These are phyloP conservation scores for Troides aeacus DNA, from an alignment of 2,888 invertebrate genomes.

Conservation along the genomic window DNA sequence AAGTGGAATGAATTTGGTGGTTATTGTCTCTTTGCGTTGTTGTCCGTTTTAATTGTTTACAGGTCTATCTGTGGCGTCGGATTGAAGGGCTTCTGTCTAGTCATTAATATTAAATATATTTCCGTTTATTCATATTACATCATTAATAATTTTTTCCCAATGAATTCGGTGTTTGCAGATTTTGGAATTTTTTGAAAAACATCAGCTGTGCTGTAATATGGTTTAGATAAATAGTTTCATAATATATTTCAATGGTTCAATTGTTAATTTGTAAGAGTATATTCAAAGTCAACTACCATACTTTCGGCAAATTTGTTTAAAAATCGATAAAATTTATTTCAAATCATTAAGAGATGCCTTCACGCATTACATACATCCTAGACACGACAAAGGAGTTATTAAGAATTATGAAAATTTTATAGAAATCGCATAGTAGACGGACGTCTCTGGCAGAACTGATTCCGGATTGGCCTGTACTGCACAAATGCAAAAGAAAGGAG, in stretches of 20 bases:
- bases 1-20: slow-evolving; percentile 77
- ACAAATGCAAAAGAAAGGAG: slow-evolving; percentile 91
- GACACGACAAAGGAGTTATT: slow-evolving; percentile 37
- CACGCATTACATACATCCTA: slow-evolving; percentile 9
- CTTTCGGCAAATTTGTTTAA: neutral
- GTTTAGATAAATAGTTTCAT: neutral
- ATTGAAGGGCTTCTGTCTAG: slow-evolving; percentile 76
- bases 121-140: slow-evolving; percentile 54
- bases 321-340: neutral
- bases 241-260: neutral
- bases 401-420: slow-evolving; percentile 73
- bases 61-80: slow-evolving; percentile 70
- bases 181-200: slow-evolving; percentile 57
- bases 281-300: neutral
- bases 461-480: slow-evolving; percentile 96
- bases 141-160: slow-evolving; percentile 70
- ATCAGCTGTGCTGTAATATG: slow-evolving; percentile 28
- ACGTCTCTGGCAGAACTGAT: slow-evolving; percentile 96
- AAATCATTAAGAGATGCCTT: neutral
- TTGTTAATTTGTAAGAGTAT: neutral
- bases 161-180: slow-evolving; percentile 74
- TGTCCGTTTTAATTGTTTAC: slow-evolving; percentile 64
- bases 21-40: slow-evolving; percentile 58
- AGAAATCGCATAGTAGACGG: slow-evolving; percentile 84
- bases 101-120: slow-evolving; percentile 55